These are phyloP conservation scores for Plebejus argus DNA, from an alignment of 2,888 invertebrate genomes.

Conservation along the genomic window DNA sequence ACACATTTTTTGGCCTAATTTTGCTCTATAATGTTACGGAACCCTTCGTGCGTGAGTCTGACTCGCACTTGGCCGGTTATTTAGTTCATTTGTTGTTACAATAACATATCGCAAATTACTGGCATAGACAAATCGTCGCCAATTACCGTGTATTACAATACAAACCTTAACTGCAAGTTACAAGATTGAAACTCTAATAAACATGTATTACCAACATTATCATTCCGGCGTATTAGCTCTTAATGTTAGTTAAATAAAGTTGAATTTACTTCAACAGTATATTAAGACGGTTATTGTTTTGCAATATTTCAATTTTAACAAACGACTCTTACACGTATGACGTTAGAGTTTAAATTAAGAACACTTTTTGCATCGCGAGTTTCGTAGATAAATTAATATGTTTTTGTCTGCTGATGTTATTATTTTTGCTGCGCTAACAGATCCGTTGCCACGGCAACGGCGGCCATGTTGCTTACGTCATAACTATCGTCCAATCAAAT, in stretches of 20 bases:
- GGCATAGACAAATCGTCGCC: conserved; percentile 24
- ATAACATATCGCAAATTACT: background rate
- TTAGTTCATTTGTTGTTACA: conserved; percentile 20
- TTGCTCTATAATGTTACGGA: no score
- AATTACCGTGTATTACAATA: background rate
- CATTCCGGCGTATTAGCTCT: background rate
- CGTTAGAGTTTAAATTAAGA: conserved; percentile 14
- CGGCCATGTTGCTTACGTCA: background rate
- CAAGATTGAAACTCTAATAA: background rate
- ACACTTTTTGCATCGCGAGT: background rate
- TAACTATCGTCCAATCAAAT: background rate
- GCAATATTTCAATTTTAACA: background rate
- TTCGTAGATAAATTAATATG: background rate
- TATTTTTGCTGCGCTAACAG: background rate
- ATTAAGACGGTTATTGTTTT: background rate
- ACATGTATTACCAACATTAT: background rate
- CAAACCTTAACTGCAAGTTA: background rate
- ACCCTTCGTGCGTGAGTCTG: no score
- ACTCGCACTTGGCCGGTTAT: no score
- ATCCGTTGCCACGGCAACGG: background rate
- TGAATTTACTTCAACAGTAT: background rate
- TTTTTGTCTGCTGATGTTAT: background rate
- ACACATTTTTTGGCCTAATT: no score
- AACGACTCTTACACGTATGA: conserved; percentile 5
- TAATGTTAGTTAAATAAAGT: background rate